These are phyloP conservation scores for Drosophila orosa DNA, from an alignment of 1,140 invertebrate species.

Conservation along the genomic window DNA sequence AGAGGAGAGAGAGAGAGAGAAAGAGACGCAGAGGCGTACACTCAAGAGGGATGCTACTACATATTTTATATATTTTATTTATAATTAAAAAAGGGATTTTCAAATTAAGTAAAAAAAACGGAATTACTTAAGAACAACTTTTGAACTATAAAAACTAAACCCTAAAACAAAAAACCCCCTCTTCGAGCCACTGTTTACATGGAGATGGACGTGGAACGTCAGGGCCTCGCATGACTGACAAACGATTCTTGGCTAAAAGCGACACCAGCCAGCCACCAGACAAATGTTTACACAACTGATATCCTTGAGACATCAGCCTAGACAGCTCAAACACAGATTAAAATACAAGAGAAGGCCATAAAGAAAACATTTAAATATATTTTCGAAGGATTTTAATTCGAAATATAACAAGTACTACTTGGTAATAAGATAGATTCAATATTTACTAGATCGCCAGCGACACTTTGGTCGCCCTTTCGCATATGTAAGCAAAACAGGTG, in stretches of 20 bases:
- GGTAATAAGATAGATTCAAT: neutral
- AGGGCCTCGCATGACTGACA: conserved; percentile 44
- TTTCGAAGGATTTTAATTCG: neutral
- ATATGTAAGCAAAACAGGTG: conserved; percentile 44
- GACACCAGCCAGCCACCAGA: conserved; percentile 43
- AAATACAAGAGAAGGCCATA: neutral
- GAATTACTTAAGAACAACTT: neutral
- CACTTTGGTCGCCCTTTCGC: conserved; percentile 49
- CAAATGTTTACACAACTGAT: conserved; percentile 29
- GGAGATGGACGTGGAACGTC: conserved; percentile 46
- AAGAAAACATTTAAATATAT: neutral
- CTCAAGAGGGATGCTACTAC: too few relatives aligned
- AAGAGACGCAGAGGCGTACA: neutral
- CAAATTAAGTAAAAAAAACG: neutral
- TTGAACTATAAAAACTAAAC: neutral
- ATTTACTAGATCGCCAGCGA: neutral
- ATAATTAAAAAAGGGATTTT: neutral
- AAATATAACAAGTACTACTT: neutral
- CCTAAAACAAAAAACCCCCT: neutral
- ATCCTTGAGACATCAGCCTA: conserved; percentile 7
- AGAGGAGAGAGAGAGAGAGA: neutral
- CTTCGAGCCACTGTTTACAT: neutral
- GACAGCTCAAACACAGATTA: neutral
- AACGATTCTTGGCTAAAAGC: conserved; percentile 40
- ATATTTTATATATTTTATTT: neutral